Evolutionary conservation across 2,797 vertebrate genomes (phyloP), one percentile per base, ranked within the genome.

Genomic region (Sorex maritimensis): DNA sequence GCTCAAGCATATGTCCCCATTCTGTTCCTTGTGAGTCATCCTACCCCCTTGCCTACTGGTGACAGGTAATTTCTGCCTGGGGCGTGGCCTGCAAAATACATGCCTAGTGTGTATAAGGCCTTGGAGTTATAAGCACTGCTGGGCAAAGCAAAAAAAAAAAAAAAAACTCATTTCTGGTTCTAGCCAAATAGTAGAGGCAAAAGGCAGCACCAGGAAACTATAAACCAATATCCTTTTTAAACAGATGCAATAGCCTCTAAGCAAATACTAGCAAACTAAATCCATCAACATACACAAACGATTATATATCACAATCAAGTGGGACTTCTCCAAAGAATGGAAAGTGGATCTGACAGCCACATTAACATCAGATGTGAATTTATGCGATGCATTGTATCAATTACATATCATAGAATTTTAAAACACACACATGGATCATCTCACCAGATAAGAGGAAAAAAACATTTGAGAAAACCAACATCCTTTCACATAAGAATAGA

Each of bases 181-280:
- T 82, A 61, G n/a, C 14, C 68, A 90, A 83, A 58, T 12, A 88
- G 55, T 38, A 84, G n/a, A 88, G 13, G 69, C 44, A 61, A 63
- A 61, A 38, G 6, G 81, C 28, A 92, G 11, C 23, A 49, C 23
- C 58, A 75, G 46, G 28, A 86, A 81, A 86, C 24, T 90, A 41
- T 5, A 63, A 90, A 52, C 24, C 38, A 75, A 41, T 30, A 41
- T 41, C 13, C 41, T 90, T 49, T 75, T 24, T 74, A 69, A 81
- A 38, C n/a, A 69, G 77, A 19, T 52, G 19, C 38, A 85, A 90
- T 74, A 90, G 14, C 73, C 15, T 86, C 73, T 34, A 78, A 58
- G 55, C 73, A 34, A 46, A 74, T 55, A 58, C n/a, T 81, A 81
- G 30, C 15, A 58, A 74, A 69, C 23, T 86, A 13, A 81, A 61